Conservation (phyloP, 1,140 invertebrate species). For the Cydia fagiglandana region DNA sequence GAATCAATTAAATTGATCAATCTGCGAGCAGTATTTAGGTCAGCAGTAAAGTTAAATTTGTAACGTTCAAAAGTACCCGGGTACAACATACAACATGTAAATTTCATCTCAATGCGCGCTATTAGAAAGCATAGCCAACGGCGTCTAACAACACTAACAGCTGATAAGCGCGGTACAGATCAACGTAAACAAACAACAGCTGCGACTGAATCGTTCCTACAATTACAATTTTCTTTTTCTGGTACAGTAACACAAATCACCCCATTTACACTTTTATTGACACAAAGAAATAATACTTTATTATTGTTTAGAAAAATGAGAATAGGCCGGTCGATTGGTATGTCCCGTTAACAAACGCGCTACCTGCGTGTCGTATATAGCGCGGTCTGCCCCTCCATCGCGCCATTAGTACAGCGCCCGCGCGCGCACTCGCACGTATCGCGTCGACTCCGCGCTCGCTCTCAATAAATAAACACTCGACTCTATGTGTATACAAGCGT, state of each 20-base stretch:
- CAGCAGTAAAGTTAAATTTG: neutral
- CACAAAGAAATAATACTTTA: conserved; percentile 54
- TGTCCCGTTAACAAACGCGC: conserved; percentile 75
- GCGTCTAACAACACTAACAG: conserved; percentile 15
- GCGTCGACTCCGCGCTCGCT: conserved; percentile 59
- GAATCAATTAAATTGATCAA: no score
- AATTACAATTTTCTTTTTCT: conserved; percentile 4
- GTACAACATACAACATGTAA: neutral
- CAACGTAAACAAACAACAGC: conserved; percentile 25
- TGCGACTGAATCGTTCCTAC: neutral
- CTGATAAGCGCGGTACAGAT: conserved; percentile 8
- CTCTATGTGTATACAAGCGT: conserved; percentile 74
- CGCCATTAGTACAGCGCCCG: conserved; percentile 72
- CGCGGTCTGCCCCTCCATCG: conserved; percentile 68
- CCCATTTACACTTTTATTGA: conserved; percentile 46
- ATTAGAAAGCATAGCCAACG: conserved; percentile 19
- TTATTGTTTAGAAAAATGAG: conserved; percentile 76
- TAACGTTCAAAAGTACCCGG: neutral
- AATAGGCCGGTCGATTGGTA: conserved; percentile 74
- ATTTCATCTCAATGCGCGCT: conserved; percentile 14
- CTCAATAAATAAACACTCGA: conserved; percentile 46
- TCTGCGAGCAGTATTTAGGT: no score
- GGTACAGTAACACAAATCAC: conserved; percentile 37
- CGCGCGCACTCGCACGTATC: conserved; percentile 72
- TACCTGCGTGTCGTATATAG: conserved; percentile 76